Evolutionary conservation across 1,140 invertebrate species (phyloP), one percentile per base, ranked within the genome.

Genomic region (Hylyphantes graminicola): DNA sequence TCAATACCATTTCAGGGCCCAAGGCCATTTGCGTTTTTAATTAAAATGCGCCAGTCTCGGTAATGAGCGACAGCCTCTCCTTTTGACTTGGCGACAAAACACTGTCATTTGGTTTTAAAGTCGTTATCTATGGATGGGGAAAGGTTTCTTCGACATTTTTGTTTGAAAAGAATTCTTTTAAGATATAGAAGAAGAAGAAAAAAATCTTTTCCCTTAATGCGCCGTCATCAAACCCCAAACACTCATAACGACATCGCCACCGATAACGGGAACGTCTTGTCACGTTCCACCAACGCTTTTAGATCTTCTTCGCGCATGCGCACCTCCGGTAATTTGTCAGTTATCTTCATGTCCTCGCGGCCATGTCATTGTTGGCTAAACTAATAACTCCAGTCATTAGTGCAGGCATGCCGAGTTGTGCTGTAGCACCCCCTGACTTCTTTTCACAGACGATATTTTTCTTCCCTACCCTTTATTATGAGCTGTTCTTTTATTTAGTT

Each of bases 301-400:
- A 83, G 80, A 83, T 83, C 35, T 83, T 73, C 61, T 17, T 8
- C 12, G 61, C 70, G 80, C 80, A 83, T 59, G 80, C 80, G 80
- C 80, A 55, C 51, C 21, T 63, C 4, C 17, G 73, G 82, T 85
- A 85, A 85, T 85, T 85, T 85, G 82, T 85, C 82, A 85, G 82
- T 76, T 85, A 85, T 85, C 82, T 85, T 15, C 19, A 10, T 70
- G 82, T 85, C 82, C 74, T 85, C 63, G 64, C 80, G 82, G 82
- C 73, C 57, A 85, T 85, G 82, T 77, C 82, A 85, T 85, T 85
- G 82, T 85, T 85, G 82, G 65, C 82, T 85, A 85, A 85, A 85
- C 82, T 85, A 85, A 85, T 85, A 85, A 77, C 73, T 70, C 63
- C 64, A 76, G 82, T 85, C 82, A 85, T 85, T 85, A 85, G 82